These are phyloP conservation scores for Struthio camelus DNA, from an alignment of 2,113 vertebrate species.

Conservation along the genomic window DNA sequence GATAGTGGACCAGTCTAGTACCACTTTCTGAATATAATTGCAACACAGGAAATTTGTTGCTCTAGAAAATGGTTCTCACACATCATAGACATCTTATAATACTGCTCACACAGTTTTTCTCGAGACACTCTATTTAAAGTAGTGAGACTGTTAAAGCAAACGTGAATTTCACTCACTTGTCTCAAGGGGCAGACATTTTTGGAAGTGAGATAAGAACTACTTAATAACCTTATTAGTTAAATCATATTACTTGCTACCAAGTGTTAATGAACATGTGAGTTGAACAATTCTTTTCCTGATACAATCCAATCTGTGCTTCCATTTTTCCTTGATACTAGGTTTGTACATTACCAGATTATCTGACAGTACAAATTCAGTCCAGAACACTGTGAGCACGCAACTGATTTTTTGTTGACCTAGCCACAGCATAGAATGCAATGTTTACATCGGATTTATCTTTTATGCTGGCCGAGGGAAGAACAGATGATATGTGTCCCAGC, in stretches of 20 bases:
- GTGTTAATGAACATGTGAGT: background rate
- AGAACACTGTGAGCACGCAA: background rate
- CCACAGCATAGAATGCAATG: background rate
- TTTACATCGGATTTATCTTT: slow-evolving; percentile 28
- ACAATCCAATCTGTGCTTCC: background rate
- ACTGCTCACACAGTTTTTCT: background rate
- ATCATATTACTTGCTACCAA: background rate
- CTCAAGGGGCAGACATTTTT: background rate
- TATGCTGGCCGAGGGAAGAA: background rate
- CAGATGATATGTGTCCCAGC: background rate
- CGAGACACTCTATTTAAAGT: background rate
- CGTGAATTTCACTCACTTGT: background rate
- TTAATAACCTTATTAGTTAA: background rate
- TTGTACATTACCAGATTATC: background rate
- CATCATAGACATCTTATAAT: background rate
- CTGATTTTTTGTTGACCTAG: background rate
- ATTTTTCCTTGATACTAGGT: background rate
- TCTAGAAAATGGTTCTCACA: background rate
- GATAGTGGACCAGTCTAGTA: background rate
- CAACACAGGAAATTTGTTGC: background rate
- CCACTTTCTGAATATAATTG: background rate
- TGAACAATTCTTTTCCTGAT: background rate
- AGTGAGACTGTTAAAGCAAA: background rate
- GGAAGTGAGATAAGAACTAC: background rate
- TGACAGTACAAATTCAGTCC: background rate